phyloP scores from a whole-genome alignment of 2,888 invertebrate genomes.

The Julus scanicus region DNA sequence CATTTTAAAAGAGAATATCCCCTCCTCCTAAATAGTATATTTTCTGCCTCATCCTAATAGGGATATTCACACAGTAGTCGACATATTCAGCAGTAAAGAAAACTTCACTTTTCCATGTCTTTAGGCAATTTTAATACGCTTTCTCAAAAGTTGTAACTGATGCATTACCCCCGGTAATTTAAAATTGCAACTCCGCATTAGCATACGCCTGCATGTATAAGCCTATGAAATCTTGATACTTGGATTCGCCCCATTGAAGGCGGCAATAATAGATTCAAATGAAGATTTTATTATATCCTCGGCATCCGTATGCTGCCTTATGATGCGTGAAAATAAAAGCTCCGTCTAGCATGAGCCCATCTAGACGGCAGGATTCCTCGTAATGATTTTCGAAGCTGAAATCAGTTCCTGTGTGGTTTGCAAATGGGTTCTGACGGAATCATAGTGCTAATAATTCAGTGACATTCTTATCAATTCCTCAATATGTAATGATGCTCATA shows the following conservation, averaged over 20 bases:
- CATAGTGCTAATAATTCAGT: background rate
- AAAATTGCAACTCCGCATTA: background rate
- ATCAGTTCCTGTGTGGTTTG: conserved; percentile 28
- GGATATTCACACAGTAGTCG: background rate
- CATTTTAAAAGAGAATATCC: too few species aligned
- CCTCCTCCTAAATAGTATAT: too few species aligned
- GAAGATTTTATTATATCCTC: conserved; percentile 39
- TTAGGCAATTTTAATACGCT: background rate
- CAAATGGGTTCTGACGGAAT: conserved; percentile 18
- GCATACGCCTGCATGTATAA: background rate
- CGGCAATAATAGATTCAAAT: conserved; percentile 38
- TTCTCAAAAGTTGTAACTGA: conserved; percentile 12
- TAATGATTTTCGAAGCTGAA: conserved; percentile 39
- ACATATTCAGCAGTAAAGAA: background rate
- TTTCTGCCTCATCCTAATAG: background rate
- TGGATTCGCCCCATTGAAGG: conserved; percentile 30
- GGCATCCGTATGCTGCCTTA: conserved; percentile 3
- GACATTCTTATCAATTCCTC: conserved; percentile 30
- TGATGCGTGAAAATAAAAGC: conserved; percentile 38
- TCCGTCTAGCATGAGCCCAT: background rate
- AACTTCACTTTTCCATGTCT: background rate
- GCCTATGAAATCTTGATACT: background rate
- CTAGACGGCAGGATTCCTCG: background rate
- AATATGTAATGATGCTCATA: conserved; percentile 25
- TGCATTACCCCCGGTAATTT: conserved; percentile 34